phyloP scores from a whole-genome alignment of 2,888 invertebrate species.

The Drosophila leonis region DNA sequence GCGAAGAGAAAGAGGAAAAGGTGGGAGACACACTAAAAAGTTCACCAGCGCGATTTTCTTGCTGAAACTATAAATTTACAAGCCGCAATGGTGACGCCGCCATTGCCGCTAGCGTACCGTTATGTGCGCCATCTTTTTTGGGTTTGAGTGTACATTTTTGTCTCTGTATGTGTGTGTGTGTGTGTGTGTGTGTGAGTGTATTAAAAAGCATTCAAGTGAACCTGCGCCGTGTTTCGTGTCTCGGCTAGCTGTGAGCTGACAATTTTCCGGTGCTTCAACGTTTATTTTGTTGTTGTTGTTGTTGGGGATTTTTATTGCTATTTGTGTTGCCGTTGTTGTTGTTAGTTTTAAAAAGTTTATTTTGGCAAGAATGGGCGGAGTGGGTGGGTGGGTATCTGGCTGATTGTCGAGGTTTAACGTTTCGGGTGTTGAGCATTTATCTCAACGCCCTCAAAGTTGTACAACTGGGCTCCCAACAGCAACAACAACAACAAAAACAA shows the following conservation, averaged over 20 bases:
- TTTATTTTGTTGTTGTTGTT: conserved; percentile 53
- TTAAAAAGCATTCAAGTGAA: conserved; percentile 71
- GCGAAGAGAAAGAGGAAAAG: background rate
- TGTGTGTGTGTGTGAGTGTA: conserved; percentile 55
- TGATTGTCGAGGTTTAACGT: conserved; percentile 70
- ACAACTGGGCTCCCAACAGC: conserved; percentile 19
- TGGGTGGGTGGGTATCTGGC: conserved; percentile 17
- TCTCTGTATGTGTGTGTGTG: conserved; percentile 13
- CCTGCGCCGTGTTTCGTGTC: conserved; percentile 59
- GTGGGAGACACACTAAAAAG: conserved; percentile 57
- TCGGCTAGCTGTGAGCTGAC: conserved; percentile 57
- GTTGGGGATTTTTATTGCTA: conserved; percentile 65
- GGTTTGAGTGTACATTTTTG: conserved; percentile 12
- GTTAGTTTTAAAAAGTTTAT: conserved; percentile 71
- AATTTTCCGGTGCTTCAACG: conserved; percentile 66
- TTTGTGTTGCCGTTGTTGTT: conserved; percentile 43
- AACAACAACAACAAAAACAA: conserved; percentile 24
- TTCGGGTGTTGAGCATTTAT: conserved; percentile 63
- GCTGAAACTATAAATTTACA: conserved; percentile 77
- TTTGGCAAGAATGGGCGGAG: conserved; percentile 19
- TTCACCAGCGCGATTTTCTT: conserved; percentile 73
- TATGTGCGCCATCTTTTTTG: conserved; percentile 45
- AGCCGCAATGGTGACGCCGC: conserved; percentile 59
- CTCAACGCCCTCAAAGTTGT: conserved; percentile 54
- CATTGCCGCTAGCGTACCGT: conserved; percentile 30